phyloP scores from a whole-genome alignment of 2,888 invertebrate species.

The Cynaeus angustus region DNA sequence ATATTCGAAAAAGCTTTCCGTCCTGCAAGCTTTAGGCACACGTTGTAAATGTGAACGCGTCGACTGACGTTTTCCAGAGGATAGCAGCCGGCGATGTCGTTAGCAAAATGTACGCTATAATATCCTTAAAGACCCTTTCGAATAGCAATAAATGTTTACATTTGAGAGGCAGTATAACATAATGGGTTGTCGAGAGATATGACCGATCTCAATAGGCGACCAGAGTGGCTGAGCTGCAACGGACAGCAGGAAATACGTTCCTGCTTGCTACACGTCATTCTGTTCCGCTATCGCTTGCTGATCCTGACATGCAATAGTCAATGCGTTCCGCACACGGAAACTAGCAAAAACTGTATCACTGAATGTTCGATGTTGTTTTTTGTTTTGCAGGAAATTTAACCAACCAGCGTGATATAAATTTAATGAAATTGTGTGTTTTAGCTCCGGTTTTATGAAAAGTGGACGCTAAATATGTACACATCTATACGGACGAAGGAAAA shows the following conservation, averaged over 20 bases:
- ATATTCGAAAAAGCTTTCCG: slow-evolving; percentile 36
- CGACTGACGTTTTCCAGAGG: slow-evolving; percentile 20
- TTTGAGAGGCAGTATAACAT: slow-evolving; percentile 65
- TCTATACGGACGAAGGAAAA: too few relatives aligned
- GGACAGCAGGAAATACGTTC: slow-evolving; percentile 69
- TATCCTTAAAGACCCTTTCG: slow-evolving; percentile 52
- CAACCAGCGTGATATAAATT: slow-evolving; percentile 6
- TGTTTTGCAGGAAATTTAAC: slow-evolving; percentile 40
- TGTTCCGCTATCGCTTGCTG: slow-evolving; percentile 60
- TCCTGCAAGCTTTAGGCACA: slow-evolving; percentile 13
- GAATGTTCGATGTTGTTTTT: slow-evolving; percentile 28
- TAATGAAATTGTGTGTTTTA: slow-evolving; percentile 3
- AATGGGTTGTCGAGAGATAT: slow-evolving; percentile 67
- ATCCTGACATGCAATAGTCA: slow-evolving; percentile 62
- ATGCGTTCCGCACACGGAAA: slow-evolving; percentile 52
- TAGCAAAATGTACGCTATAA: slow-evolving; percentile 40
- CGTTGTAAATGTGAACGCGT: slow-evolving; percentile 12
- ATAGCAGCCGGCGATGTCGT: slow-evolving; percentile 23
- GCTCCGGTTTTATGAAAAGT: too few relatives aligned
- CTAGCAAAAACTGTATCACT: slow-evolving; percentile 47
- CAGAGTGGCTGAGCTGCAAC: slow-evolving; percentile 62
- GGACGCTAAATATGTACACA: too few relatives aligned
- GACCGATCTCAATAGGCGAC: slow-evolving; percentile 63
- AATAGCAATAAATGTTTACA: slow-evolving; percentile 68
- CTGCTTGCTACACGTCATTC: slow-evolving; percentile 64